phyloP scores from a whole-genome alignment of 2,888 invertebrate genomes.

The Leptinotarsa juncta region DNA sequence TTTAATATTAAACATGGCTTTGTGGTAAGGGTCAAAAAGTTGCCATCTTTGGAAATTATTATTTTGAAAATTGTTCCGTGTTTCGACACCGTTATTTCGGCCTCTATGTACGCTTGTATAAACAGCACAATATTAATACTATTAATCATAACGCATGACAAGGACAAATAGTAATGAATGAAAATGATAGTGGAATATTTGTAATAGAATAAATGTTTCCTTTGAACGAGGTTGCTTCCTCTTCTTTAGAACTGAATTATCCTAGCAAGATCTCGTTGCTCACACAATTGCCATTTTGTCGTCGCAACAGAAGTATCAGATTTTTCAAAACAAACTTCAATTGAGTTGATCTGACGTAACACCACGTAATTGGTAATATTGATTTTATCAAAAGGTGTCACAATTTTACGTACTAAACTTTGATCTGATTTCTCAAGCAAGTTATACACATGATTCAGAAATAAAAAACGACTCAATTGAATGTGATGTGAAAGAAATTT shows the following conservation, averaged over 20 bases:
- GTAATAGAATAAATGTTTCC: constrained; percentile 21
- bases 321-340: too few species aligned
- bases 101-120: background rate
- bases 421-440: too few species aligned
- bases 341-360: too few species aligned
- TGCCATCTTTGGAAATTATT: background rate
- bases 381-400: too few species aligned
- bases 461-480: too few species aligned
- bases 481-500: too few species aligned
- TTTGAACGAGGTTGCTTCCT: constrained; percentile 14
- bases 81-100: background rate
- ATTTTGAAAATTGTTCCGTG: background rate
- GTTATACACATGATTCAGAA: too few species aligned
- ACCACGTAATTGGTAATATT: too few species aligned
- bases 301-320: background rate
- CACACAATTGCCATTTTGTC: background rate
- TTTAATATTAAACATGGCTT: too few species aligned
- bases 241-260: constrained; percentile 6
- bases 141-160: constrained; percentile 17
- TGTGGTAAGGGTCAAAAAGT: too few species aligned
- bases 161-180: constrained; percentile 18
- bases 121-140: background rate
- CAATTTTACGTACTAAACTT: too few species aligned
- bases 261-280: background rate
- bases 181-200: constrained; percentile 21